Conservation (phyloP, 2,797 vertebrate genomes). For the Darevskia nairensis region DNA sequence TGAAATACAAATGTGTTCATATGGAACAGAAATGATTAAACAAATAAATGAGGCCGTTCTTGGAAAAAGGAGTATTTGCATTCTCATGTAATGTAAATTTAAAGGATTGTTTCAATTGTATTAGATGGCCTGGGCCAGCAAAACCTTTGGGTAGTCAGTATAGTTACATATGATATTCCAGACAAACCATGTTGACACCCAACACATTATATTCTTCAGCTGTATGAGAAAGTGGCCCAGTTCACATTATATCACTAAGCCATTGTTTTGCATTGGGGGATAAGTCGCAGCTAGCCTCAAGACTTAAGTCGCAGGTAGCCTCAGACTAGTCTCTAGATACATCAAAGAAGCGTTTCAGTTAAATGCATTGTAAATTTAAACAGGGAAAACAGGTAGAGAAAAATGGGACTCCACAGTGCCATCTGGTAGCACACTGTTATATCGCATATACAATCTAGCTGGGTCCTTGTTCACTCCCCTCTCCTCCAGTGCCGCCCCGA, state of each 20-base stretch:
- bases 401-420: too few relatives aligned
- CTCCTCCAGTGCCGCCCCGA: fast-evolving
- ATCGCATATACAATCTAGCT: too few relatives aligned
- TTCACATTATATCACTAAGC: background rate
- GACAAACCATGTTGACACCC: background rate
- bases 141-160: background rate
- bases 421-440: too few relatives aligned
- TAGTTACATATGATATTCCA: background rate
- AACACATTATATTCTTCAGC: background rate
- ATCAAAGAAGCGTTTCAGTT: too few relatives aligned
- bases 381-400: too few relatives aligned
- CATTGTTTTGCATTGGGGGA: background rate
- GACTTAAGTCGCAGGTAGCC: background rate
- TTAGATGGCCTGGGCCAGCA: background rate
- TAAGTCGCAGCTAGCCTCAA: background rate
- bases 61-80: background rate
- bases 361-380: too few relatives aligned
- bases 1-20: background rate
- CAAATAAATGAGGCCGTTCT: conserved; percentile 2
- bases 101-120: background rate
- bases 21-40: background rate
- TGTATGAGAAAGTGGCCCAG: background rate
- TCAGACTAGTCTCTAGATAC: too few relatives aligned
- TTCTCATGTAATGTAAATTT: background rate
- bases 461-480: background rate